These are phyloP conservation scores for Falco concolor DNA, from an alignment of 2,797 vertebrate genomes.

Conservation along the genomic window DNA sequence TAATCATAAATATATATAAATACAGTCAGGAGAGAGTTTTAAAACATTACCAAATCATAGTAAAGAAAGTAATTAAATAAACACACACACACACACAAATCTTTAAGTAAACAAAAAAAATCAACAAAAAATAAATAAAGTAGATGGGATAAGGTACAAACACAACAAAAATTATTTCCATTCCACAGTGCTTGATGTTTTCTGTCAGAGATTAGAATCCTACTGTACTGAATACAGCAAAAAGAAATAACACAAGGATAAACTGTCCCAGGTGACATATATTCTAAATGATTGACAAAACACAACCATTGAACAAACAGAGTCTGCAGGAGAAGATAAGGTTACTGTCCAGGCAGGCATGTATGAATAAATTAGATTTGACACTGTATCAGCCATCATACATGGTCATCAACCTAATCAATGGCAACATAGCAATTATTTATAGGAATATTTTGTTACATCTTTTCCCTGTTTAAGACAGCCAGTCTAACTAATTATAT, in stretches of 20 bases:
- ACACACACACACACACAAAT: background rate
- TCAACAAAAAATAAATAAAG: background rate
- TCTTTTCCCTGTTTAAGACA: background rate
- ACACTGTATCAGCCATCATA: background rate
- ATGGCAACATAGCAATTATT: background rate
- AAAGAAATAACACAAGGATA: background rate
- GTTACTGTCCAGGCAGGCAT: background rate
- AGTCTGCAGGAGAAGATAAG: background rate
- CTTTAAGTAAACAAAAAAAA: background rate
- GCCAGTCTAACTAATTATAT: background rate
- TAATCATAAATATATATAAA: background rate
- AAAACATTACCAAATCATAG: background rate
- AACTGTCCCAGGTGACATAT: background rate
- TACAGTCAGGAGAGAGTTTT: background rate
- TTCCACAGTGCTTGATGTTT: background rate
- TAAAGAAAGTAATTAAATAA: background rate
- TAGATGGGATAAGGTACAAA: background rate
- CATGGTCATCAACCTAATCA: accelerated
- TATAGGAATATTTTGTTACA: background rate
- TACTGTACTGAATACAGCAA: background rate
- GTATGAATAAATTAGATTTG: background rate
- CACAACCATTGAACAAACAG: background rate
- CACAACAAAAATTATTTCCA: background rate
- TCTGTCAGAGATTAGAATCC: background rate
- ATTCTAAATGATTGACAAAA: background rate